Conservation (phyloP, 2,888 invertebrate species). For the Caenorhabditis angaria region DNA sequence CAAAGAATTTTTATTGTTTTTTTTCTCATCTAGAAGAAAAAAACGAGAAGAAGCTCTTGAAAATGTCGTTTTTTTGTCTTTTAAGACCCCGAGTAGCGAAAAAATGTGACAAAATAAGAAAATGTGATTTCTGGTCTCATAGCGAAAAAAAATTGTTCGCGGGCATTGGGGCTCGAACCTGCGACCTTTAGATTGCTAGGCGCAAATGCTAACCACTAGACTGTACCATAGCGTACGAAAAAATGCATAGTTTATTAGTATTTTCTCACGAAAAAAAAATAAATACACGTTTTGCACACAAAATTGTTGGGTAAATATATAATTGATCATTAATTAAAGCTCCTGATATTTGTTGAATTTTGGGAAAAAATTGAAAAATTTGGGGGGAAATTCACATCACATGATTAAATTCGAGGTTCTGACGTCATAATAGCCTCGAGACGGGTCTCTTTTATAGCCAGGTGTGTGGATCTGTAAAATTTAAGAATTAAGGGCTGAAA, state of each 20-base stretch:
- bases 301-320: neutral
- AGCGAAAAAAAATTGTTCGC: no score
- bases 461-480: constrained; percentile 11
- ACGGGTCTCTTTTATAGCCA: constrained; percentile 31
- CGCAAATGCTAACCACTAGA: neutral
- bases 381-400: constrained; percentile 8
- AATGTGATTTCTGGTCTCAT: no score
- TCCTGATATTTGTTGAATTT: no score
- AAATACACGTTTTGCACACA: constrained; percentile 1
- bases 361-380: constrained; percentile 2
- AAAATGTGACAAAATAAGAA: no score
- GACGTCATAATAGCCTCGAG: constrained; percentile 41
- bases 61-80: no score
- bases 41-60: no score
- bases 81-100: no score
- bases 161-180: no score
- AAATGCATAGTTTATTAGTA: neutral
- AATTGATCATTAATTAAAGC: no score
- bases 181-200: neutral
- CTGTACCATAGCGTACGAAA: no score
- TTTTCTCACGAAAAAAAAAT: neutral
- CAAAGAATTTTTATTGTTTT: no score
- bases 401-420: constrained; percentile 35
- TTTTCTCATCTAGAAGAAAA: no score
- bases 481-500: constrained; percentile 17